Evolutionary conservation across 1,140 invertebrate species (phyloP).

Genomic region (Papilio polytes): DNA sequence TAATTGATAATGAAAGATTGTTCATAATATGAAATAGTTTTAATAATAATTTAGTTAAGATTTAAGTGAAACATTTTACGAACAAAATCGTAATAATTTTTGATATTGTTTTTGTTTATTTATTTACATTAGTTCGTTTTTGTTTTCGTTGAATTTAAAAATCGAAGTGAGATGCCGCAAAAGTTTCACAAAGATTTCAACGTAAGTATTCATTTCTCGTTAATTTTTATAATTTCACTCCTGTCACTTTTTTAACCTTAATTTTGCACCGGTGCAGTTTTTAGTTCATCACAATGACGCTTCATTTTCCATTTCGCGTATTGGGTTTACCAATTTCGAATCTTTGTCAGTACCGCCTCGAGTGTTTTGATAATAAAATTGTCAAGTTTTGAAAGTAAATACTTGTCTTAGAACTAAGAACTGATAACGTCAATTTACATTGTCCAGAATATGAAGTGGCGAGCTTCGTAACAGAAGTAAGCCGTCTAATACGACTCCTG

Average conservation of each 20-base stretch:
- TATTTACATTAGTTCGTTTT: too few relatives aligned
- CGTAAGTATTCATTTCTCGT: too few relatives aligned
- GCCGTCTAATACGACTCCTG: not conserved
- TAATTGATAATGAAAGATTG: constrained; percentile 1
- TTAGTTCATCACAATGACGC: not conserved
- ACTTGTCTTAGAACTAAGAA: constrained; percentile 24
- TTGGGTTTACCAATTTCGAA: constrained; percentile 15
- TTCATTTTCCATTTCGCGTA: not conserved
- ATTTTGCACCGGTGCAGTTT: not conserved
- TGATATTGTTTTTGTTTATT: too few relatives aligned
- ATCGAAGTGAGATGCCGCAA: too few relatives aligned
- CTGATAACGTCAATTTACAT: constrained; percentile 34
- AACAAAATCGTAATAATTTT: too few relatives aligned
- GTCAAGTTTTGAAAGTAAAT: constrained; percentile 33
- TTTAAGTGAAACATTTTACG: too few relatives aligned
- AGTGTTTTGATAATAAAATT: constrained; percentile 37
- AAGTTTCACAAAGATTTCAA: too few relatives aligned
- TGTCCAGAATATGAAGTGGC: constrained; percentile 28
- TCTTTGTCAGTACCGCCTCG: constrained; percentile 26
- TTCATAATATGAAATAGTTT: not conserved
- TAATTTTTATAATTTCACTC: too few relatives aligned
- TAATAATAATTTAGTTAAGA: too few relatives aligned
- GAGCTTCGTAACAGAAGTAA: constrained; percentile 1
- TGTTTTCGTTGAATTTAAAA: too few relatives aligned
- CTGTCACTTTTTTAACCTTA: too few relatives aligned